Base-by-base conservation (phyloP, 2,113 vertebrate genomes). In the Tragulus kanchil region DNA sequence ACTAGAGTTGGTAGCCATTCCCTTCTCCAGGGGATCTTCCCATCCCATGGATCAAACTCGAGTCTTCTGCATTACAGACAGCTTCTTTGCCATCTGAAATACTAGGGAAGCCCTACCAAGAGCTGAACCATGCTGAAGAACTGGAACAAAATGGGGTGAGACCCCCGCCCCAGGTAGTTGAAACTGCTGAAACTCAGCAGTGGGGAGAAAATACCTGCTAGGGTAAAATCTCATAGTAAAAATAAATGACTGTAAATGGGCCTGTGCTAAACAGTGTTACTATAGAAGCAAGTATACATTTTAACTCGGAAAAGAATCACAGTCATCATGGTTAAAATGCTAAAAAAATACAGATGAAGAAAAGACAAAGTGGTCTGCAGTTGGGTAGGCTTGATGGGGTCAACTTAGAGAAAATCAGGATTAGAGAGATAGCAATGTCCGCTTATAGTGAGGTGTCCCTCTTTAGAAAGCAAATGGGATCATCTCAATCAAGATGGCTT, bases 1-100 rank as follows among this genome's bases (percentile, higher is more conserved):
- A 25, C 69, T 45, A 42, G 21, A 73, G 12, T 73, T 15, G 21
- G 6, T 73, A 45, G 69, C 21, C 69, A 25, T 73, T 45, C 69
- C 42, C 21, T 73, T 45, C 42, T 73, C 69, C 42, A 45, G 23
- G 69, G 69, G 69, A 73, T 73, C 42, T 45, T 73, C 42, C 69
- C 11, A 25, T 45, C 11, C 42, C 0, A 0, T 73, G 69, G 11
- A 73, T 6, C 14, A 21, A 73, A 45, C 21, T 3, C 21, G 69
- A 11, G 42, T 73, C 69, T 73, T 73, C 11, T 25, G 21, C 69
- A 45, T 73, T 25, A 11, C 36, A 73, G 21, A 73, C 69, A 73
- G 69, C 42, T 73, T 73, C 21, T 45, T 73, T 45, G 45, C 6
- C 69, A 73, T 25, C 69, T 45, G 25, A 73, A 6, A 3, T 42